These are phyloP conservation scores for Rostratula benghalensis DNA, from an alignment of 2,113 vertebrate genomes.

Conservation along the genomic window DNA sequence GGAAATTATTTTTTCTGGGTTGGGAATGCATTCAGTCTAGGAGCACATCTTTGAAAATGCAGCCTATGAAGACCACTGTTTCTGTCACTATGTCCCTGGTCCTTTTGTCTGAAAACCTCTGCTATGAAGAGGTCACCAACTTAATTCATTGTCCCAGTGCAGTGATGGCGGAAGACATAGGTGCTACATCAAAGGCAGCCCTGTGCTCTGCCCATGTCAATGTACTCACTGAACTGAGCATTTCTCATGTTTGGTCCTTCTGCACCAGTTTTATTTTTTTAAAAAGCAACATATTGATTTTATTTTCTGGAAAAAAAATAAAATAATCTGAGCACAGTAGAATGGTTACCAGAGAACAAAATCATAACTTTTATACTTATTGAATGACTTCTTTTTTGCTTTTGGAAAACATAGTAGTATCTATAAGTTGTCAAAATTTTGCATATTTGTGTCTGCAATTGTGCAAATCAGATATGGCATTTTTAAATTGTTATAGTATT, in stretches of 20 bases:
- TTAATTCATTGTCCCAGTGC: background rate
- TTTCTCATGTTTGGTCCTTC: background rate
- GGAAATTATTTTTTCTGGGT: background rate
- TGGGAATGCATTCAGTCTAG: background rate
- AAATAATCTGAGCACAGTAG: background rate
- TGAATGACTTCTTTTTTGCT: background rate
- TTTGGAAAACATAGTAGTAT: background rate
- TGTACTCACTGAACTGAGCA: conserved; percentile 13
- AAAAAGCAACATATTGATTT: conserved; percentile 26
- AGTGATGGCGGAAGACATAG: background rate
- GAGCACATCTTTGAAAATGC: background rate
- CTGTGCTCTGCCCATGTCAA: background rate
- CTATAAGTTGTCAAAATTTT: background rate
- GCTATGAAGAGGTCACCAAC: background rate
- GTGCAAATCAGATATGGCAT: background rate
- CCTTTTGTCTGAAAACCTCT: background rate
- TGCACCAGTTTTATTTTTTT: background rate
- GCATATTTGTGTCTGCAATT: background rate
- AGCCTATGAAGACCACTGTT: background rate
- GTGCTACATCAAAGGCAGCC: conserved; percentile 14
- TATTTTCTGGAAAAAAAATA: conserved; percentile 16
- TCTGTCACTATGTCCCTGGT: background rate
- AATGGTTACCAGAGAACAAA: background rate
- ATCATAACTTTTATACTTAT: background rate
- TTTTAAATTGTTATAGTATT: background rate